phyloP scores from a whole-genome alignment of 2,113 vertebrate species.

The Austrofundulus limnaeus region DNA sequence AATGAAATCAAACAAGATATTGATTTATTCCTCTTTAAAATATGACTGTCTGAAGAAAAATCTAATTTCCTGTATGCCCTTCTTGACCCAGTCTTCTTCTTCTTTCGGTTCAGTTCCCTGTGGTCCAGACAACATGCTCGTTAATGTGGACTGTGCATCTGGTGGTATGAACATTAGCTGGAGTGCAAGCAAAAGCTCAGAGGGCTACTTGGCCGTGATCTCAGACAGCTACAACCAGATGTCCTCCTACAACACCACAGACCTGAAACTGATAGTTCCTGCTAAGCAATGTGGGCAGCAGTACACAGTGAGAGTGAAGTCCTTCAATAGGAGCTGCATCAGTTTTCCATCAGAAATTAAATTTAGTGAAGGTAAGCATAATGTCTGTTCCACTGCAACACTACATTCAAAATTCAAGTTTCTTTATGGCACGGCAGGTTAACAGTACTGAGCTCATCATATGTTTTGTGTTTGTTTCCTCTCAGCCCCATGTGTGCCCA shows the following conservation, averaged over 20 bases:
- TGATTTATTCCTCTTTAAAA: neutral
- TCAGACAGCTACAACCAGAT: slow-evolving; percentile 3
- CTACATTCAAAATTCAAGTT: neutral
- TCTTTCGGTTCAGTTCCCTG: slow-evolving; percentile 69
- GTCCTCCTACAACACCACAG: slow-evolving; percentile 49
- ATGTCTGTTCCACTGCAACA: neutral
- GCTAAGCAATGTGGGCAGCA: slow-evolving; percentile 61
- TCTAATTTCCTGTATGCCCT: no score
- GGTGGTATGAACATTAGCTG: slow-evolving; percentile 61
- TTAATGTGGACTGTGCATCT: slow-evolving; percentile 59
- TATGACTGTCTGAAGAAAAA: no score
- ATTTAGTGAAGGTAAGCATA: slow-evolving; percentile 65
- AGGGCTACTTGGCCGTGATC: slow-evolving; percentile 51
- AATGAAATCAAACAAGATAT: neutral
- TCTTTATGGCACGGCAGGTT: neutral
- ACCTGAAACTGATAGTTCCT: slow-evolving; percentile 28
- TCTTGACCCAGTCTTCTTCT: neutral
- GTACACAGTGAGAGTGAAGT: slow-evolving; percentile 64
- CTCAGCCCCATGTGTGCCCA: slow-evolving; percentile 75
- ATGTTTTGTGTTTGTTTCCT: slow-evolving; percentile 12
- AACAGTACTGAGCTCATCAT: slow-evolving; percentile 3
- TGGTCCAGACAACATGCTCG: slow-evolving; percentile 57
- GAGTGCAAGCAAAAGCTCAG: slow-evolving; percentile 32
- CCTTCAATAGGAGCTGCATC: slow-evolving; percentile 62
- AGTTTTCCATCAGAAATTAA: slow-evolving; percentile 55